Percentiles rank a stretch among this genome's conserved stretches.
Conservation (phyloP, 2,888 invertebrate species). For the Ophonus ardosiacus region DNA sequence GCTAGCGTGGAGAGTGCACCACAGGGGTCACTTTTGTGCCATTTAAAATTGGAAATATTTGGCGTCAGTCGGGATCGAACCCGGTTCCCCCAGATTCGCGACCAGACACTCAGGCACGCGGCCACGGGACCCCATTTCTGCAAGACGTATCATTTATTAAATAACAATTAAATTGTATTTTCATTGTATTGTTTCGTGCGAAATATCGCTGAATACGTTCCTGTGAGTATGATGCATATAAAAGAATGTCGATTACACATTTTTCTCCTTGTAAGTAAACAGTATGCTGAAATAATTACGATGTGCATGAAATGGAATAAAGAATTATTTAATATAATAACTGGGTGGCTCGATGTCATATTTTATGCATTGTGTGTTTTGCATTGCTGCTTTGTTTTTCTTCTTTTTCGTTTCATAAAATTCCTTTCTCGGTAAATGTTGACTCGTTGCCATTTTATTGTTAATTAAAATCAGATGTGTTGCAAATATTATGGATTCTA, state of each 20-base stretch:
- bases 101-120: no score
- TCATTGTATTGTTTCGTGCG: neutral
- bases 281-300: conserved; percentile 53
- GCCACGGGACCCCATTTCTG: no score
- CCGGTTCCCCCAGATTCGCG: no score
- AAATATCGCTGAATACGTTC: neutral
- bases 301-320: conserved; percentile 28
- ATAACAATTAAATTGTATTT: neutral
- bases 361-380: conserved; percentile 45
- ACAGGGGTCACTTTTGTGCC: no score
- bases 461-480: conserved; percentile 9
- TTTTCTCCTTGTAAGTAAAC: conserved; percentile 33
- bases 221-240: conserved; percentile 8
- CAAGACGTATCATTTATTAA: neutral
- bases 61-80: no score
- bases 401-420: neutral
- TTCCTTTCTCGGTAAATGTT: conserved; percentile 14
- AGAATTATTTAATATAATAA: conserved; percentile 51
- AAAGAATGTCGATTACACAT: conserved; percentile 27
- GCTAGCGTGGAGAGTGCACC: no score
- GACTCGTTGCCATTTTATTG: conserved; percentile 14
- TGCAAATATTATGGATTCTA: neutral
- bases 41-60: no score
- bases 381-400: neutral
- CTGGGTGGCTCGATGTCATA: conserved; percentile 18